phyloP scores from a whole-genome alignment of 2,113 vertebrate species.

The Coptodon rendalli region DNA sequence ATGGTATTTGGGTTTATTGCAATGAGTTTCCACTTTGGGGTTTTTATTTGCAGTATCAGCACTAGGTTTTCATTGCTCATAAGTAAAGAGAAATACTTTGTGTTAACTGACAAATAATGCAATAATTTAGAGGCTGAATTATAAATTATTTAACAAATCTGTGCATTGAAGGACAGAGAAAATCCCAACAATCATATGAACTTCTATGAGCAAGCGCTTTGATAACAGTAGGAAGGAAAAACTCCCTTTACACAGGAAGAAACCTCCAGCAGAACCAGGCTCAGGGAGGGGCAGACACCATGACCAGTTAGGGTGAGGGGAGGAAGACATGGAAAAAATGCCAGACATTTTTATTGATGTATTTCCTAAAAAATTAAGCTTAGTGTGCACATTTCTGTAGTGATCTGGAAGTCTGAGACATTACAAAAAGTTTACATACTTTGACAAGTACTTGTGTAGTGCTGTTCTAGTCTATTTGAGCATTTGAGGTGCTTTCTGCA shows the following conservation, averaged over 20 bases:
- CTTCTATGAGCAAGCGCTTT: background rate
- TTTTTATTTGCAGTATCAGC: background rate
- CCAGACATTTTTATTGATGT: background rate
- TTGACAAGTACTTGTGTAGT: background rate
- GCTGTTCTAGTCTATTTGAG: background rate
- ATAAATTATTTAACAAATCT: background rate
- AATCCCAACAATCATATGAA: background rate
- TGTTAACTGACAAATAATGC: background rate
- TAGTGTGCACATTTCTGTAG: background rate
- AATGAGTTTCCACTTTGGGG: background rate
- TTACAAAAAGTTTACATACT: background rate
- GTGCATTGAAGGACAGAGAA: background rate
- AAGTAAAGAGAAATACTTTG: background rate
- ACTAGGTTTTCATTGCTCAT: background rate
- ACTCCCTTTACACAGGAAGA: rapidly evolving
- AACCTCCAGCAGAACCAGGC: background rate
- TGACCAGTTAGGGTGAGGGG: background rate
- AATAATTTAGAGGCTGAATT: background rate
- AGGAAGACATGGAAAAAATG: background rate
- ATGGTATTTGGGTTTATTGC: background rate
- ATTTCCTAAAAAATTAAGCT: background rate
- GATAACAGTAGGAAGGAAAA: background rate
- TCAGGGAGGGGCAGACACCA: background rate
- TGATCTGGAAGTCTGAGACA: background rate
- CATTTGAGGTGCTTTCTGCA: background rate